phyloP scores from a whole-genome alignment of 2,797 vertebrate genomes.

The Saguinus oedipus region DNA sequence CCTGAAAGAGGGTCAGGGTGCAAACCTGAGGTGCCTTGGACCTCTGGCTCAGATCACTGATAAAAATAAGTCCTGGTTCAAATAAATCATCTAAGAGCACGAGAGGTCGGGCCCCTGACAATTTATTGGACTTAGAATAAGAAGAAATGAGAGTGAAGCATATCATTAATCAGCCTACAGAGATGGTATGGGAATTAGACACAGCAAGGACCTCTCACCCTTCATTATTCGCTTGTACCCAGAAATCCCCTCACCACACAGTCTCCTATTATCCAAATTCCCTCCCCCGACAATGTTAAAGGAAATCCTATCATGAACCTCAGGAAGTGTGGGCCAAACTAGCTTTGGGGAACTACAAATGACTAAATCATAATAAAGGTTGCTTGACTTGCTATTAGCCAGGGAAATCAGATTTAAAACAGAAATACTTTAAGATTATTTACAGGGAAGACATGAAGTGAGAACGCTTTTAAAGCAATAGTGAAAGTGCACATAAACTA shows the following conservation, averaged over 20 bases:
- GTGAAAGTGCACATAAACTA: not conserved
- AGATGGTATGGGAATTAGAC: not conserved
- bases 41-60: slow-evolving; percentile 52
- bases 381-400: not conserved
- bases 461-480: not conserved
- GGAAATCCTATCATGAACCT: not conserved
- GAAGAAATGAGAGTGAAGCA: not conserved
- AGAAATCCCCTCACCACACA: not conserved
- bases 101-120: slow-evolving; percentile 44
- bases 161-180: slow-evolving; percentile 54
- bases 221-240: not conserved
- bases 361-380: not conserved
- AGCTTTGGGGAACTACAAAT: not conserved
- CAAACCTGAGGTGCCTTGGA: slow-evolving; percentile 19
- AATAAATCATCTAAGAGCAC: slow-evolving; percentile 67
- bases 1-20: slow-evolving; percentile 16
- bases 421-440: not conserved
- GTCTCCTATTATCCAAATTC: not conserved
- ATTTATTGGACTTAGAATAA: slow-evolving; percentile 14
- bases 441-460: not conserved
- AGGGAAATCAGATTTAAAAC: slow-evolving; percentile 21
- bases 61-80: slow-evolving; percentile 47
- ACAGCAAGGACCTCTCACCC: slow-evolving; percentile 7
- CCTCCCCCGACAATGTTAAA: not conserved
- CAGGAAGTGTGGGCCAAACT: not conserved